Evolutionary conservation across 2,797 vertebrate genomes (phyloP).

Genomic region (Nothura maculosa): DNA sequence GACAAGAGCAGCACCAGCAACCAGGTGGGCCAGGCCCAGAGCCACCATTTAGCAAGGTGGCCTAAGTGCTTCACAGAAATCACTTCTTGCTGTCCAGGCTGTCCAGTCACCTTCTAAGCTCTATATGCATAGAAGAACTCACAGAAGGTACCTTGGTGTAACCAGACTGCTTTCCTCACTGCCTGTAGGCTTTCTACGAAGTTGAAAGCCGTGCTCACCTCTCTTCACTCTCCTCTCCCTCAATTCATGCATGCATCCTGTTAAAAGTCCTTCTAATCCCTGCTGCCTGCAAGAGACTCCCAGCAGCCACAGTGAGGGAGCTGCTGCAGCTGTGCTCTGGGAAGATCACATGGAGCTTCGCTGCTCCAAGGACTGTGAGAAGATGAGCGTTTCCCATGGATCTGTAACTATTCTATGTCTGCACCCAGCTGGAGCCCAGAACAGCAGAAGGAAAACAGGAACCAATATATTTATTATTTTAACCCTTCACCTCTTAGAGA

Average conservation of each 20-base stretch:
- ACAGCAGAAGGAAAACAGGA: conserved; percentile 59
- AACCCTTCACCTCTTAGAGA: conserved; percentile 30
- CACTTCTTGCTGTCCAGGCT: not conserved
- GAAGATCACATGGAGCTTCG: not conserved
- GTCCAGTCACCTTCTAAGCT: not conserved
- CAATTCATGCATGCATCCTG: not conserved
- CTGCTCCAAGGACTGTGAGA: conserved; percentile 43
- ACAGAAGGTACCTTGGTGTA: not conserved
- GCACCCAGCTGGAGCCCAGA: conserved; percentile 60
- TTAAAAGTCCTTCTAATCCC: not conserved
- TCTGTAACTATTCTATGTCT: conserved; percentile 34
- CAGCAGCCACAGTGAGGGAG: not conserved
- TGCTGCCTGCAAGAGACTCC: not conserved
- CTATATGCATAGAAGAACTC: not conserved
- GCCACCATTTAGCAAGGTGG: not conserved
- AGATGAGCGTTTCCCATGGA: conserved; percentile 68
- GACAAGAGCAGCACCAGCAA: not conserved
- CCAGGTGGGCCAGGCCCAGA: not conserved
- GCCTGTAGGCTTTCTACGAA: not conserved
- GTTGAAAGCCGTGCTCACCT: not conserved
- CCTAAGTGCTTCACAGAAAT: not conserved
- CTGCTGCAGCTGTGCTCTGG: not conserved
- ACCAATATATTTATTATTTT: conserved; percentile 60
- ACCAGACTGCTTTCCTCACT: not conserved
- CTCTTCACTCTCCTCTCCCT: not conserved